A percentile compares a stretch with the other conserved stretches of the same genome.
These are phyloP conservation scores for Cossypha niveicapilla DNA, from an alignment of 2,797 vertebrate genomes.

Conservation along the genomic window DNA sequence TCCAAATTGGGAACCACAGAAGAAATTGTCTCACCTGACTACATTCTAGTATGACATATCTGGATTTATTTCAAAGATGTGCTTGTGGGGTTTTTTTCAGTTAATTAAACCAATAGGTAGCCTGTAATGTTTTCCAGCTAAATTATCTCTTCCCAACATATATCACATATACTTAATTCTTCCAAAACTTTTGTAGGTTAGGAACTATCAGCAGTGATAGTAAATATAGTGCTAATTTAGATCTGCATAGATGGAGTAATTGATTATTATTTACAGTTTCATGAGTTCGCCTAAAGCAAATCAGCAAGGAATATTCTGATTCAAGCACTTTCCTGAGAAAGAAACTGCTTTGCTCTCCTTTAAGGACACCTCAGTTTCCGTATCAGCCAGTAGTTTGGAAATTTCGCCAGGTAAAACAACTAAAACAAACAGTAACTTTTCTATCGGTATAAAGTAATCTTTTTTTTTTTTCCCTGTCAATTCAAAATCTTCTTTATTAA, in stretches of 20 bases:
- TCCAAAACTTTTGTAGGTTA: background rate
- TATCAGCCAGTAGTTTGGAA: background rate
- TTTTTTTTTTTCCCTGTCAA: background rate
- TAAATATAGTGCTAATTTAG: background rate
- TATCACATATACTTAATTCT: background rate
- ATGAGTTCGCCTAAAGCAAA: background rate
- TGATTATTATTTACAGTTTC: background rate
- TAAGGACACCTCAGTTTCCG: background rate
- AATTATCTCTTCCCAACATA: background rate
- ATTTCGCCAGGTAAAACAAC: background rate
- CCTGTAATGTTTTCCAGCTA: background rate
- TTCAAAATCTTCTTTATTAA: background rate
- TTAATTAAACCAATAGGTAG: background rate
- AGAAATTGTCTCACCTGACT: background rate
- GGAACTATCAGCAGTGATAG: background rate
- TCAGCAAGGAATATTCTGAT: background rate
- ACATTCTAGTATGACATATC: background rate
- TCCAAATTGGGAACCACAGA: background rate
- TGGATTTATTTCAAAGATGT: background rate
- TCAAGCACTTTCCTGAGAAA: background rate
- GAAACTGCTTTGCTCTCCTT: background rate
- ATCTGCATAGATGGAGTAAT: background rate
- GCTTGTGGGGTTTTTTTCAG: background rate
- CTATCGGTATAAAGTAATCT: background rate
- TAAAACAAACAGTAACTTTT: background rate